Evolutionary conservation across 2,888 invertebrate genomes (phyloP).

Genomic region (Netelia inedita): DNA sequence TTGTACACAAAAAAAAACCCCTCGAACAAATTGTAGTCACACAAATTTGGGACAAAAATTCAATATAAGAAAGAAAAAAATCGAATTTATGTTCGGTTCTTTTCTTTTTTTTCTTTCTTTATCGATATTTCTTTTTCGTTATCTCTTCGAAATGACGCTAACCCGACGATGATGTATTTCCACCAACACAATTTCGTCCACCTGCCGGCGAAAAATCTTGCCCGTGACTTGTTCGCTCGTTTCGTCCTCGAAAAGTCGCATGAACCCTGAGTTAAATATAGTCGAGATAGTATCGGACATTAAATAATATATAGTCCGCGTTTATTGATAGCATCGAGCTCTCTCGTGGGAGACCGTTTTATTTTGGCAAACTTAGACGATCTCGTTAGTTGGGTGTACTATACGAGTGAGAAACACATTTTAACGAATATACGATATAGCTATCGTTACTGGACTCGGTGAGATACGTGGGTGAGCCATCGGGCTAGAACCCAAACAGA

Average conservation of each 20-base stretch:
- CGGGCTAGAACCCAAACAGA: conserved; percentile 57
- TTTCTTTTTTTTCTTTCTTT: background rate
- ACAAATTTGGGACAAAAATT: background rate
- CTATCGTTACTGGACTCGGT: background rate
- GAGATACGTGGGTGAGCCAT: conserved; percentile 56
- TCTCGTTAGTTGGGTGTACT: conserved; percentile 59
- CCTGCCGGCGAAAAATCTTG: conserved; percentile 6
- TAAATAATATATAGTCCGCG: background rate
- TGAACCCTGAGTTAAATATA: conserved; percentile 44
- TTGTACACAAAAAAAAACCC: background rate
- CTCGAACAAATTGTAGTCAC: background rate
- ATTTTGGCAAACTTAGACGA: conserved; percentile 50
- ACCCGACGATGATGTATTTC: background rate
- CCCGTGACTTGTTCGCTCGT: background rate
- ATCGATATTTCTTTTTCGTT: background rate
- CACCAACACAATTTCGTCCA: background rate
- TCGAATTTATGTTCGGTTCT: background rate
- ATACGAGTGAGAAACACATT: conserved; percentile 50
- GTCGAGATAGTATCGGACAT: background rate
- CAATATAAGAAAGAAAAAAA: background rate
- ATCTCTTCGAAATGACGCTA: background rate
- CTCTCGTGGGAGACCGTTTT: conserved; percentile 25
- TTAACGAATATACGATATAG: background rate
- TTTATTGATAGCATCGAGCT: conserved; percentile 81
- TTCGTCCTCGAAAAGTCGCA: conserved; percentile 29